Evolutionary conservation across 2,797 vertebrate species (phyloP).

Genomic region (Coracias cyanogaster): DNA sequence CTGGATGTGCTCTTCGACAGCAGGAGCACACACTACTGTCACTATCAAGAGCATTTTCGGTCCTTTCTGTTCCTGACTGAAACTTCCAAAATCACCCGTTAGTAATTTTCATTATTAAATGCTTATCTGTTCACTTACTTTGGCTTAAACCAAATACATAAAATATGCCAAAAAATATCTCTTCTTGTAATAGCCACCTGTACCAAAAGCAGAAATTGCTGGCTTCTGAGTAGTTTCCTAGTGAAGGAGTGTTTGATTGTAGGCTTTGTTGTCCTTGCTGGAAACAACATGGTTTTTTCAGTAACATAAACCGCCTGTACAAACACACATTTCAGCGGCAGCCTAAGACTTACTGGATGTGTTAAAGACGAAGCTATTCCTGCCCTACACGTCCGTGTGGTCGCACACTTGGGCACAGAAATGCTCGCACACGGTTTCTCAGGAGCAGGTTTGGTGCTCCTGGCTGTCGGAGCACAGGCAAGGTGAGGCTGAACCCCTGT

Average conservation of each 20-base stretch:
- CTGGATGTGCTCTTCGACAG: not conserved
- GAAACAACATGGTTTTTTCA: not conserved
- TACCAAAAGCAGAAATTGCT: not conserved
- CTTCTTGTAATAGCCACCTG: not conserved
- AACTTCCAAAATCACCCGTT: not conserved
- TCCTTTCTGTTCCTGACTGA: not conserved
- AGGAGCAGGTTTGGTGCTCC: not conserved
- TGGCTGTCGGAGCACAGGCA: not conserved
- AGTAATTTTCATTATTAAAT: not conserved
- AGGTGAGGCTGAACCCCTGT: not conserved
- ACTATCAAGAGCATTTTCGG: not conserved
- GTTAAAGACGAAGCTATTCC: not conserved
- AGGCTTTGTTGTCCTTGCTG: not conserved
- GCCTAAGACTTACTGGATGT: not conserved
- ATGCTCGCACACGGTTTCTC: too few relatives aligned
- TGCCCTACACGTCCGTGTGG: fast-evolving
- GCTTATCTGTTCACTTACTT: not conserved
- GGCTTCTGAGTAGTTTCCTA: not conserved
- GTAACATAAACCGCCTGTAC: not conserved
- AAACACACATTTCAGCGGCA: not conserved
- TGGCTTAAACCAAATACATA: not conserved
- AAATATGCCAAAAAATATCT: not conserved
- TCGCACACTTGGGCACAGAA: not conserved
- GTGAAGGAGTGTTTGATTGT: not conserved
- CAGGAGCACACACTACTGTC: not conserved